Base-by-base conservation (phyloP, 2,797 vertebrate species). In the Benthosema pterotum region DNA sequence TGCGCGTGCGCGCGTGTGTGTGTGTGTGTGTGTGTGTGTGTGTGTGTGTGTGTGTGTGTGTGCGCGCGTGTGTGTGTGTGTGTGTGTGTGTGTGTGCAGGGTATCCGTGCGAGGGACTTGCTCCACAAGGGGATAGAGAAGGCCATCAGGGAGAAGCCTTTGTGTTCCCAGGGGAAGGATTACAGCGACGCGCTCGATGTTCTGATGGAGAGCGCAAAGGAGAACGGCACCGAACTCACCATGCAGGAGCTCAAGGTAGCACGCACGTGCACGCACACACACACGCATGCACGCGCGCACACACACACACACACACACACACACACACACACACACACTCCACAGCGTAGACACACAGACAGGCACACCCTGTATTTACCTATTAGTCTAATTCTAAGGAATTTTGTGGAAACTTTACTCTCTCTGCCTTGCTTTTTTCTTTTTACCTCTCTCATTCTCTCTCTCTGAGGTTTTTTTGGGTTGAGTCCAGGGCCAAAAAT, bases 241-340 rank as follows among this genome's bases (percentile, higher is more conserved):
- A 99, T 99, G 97, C 98, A 99, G 84, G 97, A 99, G 58, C 91
- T 99, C 51, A 99, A 98, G 97, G 97, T 99, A 86, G 38, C 52
- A 19, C 25, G 7, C 32, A 42, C 25, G 15, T 28, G 6, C n/a
- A 2, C 28, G 14, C 28, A 1, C 53, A 42, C 53, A 14, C 25
- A 42, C 6, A 14, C 25, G 17, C 7, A 2, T 32, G 42, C 32
- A 14, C 32, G 14, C 15, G 5, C 32, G 17, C n/a, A 11, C 53
- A 55, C 28, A 16, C 25, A 42, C 25, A 42, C 28, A 42, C 28
- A 42, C 53, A 55, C 52, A 55, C 52, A n/a, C 48, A 18, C 16
- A 54, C 25, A 18, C 53, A 43, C 13, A 6, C 43, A 7, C 49
- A 38, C 59, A 46, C n/a, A n/a, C 19, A 52, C 51, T n/a, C 13